Base-by-base conservation (phyloP, 2,113 vertebrate species). In the Eolophus roseicapilla region DNA sequence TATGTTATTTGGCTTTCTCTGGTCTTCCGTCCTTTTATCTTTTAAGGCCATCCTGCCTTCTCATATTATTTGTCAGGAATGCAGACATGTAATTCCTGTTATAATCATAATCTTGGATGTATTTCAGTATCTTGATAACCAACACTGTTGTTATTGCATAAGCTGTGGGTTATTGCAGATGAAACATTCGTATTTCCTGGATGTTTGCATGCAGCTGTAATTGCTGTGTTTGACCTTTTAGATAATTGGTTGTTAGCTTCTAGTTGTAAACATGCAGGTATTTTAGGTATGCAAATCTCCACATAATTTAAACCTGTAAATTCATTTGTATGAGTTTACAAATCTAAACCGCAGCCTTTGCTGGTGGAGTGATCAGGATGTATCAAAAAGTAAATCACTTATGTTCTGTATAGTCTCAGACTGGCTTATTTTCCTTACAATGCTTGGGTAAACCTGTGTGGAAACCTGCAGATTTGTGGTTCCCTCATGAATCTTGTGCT, bases 271-370 rank as follows among this genome's bases (percentile, higher is more conserved):
- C 84, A 84, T 14, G 13, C 15, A 44, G 62, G 80, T 84, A 65
- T 84, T 96, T 92, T 31, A 88, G 83, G 70, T 67, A 96, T 96
- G 95, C 93, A 97, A 95, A 95, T 93, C 81, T 21, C 69, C 33
- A 27, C 0, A 0, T 62, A 31, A 88, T 79, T 96, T 60, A 85
- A 71, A 29, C 52, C 59, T 88, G 41, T 69, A 50, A 18, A 80
- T 82, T 85, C 53, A 44, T 95, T 74, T 77, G 53, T 86, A 5
- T 70, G 75, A 77, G 50, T 59, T 86, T 93, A 82, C 86, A 93
- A 96, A 93, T 83, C 46, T 50, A 10, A 86, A 86, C 50, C 55
- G 59, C 23, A 63, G 82, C 68, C 90, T 60, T 86, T 70, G 81
- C 65, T 91, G 82, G n/a, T 60, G 15, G 44, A 82, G 41, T 10